Evolutionary conservation across 1,140 invertebrate genomes (phyloP), one percentile per base, ranked within the genome.

Genomic region (Macrotrachela quadricornifera): DNA sequence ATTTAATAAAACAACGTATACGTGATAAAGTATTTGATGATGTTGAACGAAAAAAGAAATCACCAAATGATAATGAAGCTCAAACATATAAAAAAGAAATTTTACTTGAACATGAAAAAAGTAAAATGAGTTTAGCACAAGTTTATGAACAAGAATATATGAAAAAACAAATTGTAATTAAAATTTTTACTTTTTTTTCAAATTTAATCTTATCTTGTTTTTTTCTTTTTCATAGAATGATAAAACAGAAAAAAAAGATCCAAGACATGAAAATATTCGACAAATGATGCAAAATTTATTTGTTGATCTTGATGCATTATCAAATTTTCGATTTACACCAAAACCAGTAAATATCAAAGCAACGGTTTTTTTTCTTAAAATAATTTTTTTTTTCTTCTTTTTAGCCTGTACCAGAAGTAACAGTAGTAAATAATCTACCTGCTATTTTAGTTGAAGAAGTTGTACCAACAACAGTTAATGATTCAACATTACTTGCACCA

Each of bases 401-500:
- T 56, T 55, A 81, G 72, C 76, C 78, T 13, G 74, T 77, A 54
- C 80, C 86, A 1, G 91, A 97, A 61, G 68, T 92, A 0, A 85
- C 83, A 69, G 82, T 96, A 58, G 72, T 95, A 1, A 84, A 76
- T 49, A 95, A 96, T 68, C 70, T 87, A 56, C 85, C 88, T 15
- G 82, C 87, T 6, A 80, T 96, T 49, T 76, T 71, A 36, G 84
- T 94, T 77, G 92, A 96, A 72, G 90, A 96, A 72, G 84, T 91
- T n/a, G 84, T 83, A 4, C 90, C 88, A 37, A 73, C 83, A 1
- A 78, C 79, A 18, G 77, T 80, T 1, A 85, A 79, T 62, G 83
- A 91, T 73, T 82, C 80, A 13, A 75, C 78, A 0, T 67, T 92
- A 16, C 69, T 96, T 43, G 90, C 92, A 17, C 91, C 92, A 4